Evolutionary conservation across 2,797 vertebrate genomes (phyloP), one percentile per base, ranked within the genome.

Genomic region (Schizopygopsis malacanthus): DNA sequence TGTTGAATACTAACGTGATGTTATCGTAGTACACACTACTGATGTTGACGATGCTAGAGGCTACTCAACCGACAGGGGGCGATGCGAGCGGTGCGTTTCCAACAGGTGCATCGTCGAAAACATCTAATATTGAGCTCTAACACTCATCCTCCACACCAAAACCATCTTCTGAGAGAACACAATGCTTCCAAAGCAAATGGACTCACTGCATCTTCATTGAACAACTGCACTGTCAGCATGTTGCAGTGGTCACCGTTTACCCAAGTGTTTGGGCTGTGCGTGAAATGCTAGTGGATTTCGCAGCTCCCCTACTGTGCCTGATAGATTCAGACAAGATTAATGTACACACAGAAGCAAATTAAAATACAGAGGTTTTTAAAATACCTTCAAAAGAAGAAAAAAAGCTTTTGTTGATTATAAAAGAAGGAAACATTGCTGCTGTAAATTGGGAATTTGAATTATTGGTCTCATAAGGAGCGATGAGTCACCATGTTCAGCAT

Each of bases 101-200:
- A 92, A 92, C 91, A 91, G 91, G 91, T 92, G 91, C 78, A 90
- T 25, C 12, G 16, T 69, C 43, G 20, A 84, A 16, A 22, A 85
- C 80, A 72, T 67, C 59, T 45, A 20, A 72, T 59, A 59, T 78
- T 43, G n/a, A 39, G 11, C 6, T 52, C 25, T 33, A n/a, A 22
- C n/a, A 4, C 25, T 15, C 10, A 20, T 69, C 52, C 8, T 25
- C 15, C 59, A 20, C 54, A 18, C 0, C n/a, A 47, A 3, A 25
- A 37, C 9, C 33, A 39, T 39, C 37, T 69, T 41, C 15, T 56
- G 20, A 71, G 18, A 22, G 4, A 20, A 39, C n/a, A 75, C 12
- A 22, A 5, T 52, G 15, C 22, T 13, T 67, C 10, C 16, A 2
- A 5, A 76, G 4, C n/a, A 67, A 69, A 52, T n/a, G 18, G 15